phyloP scores from a whole-genome alignment of 2,113 vertebrate genomes.

The rabbit (Oryctolagus cuniculus) region mOryCun1.1 NC_091433.1:137535501-137536000 shows the following conservation, averaged over 20 bases:
- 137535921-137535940: not conserved
- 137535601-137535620: not conserved
- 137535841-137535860: not conserved
- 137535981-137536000: too few relatives aligned
- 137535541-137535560: not conserved
- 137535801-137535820: not conserved
- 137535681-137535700: not conserved
- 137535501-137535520: not conserved
- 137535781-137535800: not conserved
- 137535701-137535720: not conserved
- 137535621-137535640: not conserved
- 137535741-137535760: not conserved
- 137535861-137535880: conserved; percentile 13
- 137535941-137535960: not conserved
- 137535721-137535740: not conserved
- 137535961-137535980: too few relatives aligned
- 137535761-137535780: not conserved
- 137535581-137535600: not conserved
- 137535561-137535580: not conserved
- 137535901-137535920: not conserved
- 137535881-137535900: not conserved
- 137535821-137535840: not conserved
- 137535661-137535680: not conserved
- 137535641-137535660: not conserved
- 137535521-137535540: not conserved